Conservation (phyloP, 2,797 vertebrate genomes). For the Borostomias antarcticus region DNA sequence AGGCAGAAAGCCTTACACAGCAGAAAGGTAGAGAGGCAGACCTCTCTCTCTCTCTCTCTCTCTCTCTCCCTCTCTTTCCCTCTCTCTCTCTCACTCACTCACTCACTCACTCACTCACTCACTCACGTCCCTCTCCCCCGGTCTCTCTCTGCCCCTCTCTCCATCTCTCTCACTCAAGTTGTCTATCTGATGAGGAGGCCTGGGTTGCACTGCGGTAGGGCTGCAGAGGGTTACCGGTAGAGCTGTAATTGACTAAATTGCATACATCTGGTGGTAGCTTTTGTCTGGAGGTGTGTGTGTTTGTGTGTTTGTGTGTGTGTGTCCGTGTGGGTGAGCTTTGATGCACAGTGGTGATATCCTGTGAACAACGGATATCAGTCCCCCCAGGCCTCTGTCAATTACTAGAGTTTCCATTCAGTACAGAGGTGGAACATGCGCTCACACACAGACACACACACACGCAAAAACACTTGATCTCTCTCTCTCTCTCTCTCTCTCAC, state of each 20-base stretch:
- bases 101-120: background rate
- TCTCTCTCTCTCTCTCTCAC: no score
- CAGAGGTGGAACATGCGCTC: constrained; percentile 21
- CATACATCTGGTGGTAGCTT: constrained; percentile 61
- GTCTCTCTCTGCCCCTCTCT: constrained; percentile 4
- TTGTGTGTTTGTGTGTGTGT: constrained; percentile 30
- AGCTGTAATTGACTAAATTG: constrained; percentile 67
- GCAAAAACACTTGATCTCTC: no score
- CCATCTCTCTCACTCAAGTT: no score
- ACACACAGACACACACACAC: constrained; percentile 2
- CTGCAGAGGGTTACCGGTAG: constrained; percentile 40
- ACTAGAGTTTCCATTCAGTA: constrained; percentile 59
- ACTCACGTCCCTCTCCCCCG: background rate
- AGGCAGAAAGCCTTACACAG: background rate
- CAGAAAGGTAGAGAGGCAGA: background rate
- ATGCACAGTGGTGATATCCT: constrained; percentile 60
- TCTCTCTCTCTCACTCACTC: background rate
- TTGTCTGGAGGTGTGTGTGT: constrained; percentile 37
- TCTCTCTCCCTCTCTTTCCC: no score
- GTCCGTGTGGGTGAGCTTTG: constrained; percentile 43
- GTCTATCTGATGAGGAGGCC: constrained; percentile 35
- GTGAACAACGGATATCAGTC: constrained; percentile 55
- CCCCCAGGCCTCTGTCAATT: constrained; percentile 54
- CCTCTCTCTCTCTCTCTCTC: background rate
- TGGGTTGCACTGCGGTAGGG: constrained; percentile 52